Conservation (phyloP, 1,140 invertebrate genomes). For the Aphelenchoides besseyi region DNA sequence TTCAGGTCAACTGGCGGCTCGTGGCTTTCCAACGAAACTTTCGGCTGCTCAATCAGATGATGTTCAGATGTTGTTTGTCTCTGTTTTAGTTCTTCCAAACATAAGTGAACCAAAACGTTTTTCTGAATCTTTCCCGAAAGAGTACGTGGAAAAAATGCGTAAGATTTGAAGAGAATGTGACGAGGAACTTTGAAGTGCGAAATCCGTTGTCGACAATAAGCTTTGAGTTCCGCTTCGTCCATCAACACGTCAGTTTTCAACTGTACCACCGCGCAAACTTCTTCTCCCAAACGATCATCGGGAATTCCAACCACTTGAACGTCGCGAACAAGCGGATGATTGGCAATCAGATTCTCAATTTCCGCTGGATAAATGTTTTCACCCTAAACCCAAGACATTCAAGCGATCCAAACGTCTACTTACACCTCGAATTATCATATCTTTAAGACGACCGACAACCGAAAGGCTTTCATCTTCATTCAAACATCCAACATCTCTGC, state of each 20-base stretch:
- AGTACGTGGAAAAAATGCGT: constrained; percentile 11
- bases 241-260: constrained; percentile 61
- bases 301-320: constrained; percentile 71
- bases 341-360: constrained; percentile 76
- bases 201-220: background rate
- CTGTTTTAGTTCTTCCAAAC: too few species aligned
- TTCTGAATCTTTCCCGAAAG: constrained; percentile 17
- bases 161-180: background rate
- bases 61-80: too few species aligned
- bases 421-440: constrained; percentile 82
- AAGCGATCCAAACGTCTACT: too few species aligned
- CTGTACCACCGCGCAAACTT: constrained; percentile 75
- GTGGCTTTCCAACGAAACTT: background rate
- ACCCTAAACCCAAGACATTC: too few species aligned
- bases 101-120: background rate
- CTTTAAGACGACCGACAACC: constrained; percentile 78
- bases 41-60: background rate
- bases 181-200: constrained; percentile 20
- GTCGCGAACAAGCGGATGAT: constrained; percentile 32
- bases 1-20: background rate
- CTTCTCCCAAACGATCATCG: constrained; percentile 77
- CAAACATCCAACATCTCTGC: constrained; percentile 71
- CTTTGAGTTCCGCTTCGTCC: background rate
- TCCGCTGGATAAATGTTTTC: constrained; percentile 82
- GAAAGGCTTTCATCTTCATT: constrained; percentile 73